These are phyloP conservation scores for Phylloscopus trochilus DNA, from an alignment of 2,113 vertebrate genomes.

Conservation along the genomic window DNA sequence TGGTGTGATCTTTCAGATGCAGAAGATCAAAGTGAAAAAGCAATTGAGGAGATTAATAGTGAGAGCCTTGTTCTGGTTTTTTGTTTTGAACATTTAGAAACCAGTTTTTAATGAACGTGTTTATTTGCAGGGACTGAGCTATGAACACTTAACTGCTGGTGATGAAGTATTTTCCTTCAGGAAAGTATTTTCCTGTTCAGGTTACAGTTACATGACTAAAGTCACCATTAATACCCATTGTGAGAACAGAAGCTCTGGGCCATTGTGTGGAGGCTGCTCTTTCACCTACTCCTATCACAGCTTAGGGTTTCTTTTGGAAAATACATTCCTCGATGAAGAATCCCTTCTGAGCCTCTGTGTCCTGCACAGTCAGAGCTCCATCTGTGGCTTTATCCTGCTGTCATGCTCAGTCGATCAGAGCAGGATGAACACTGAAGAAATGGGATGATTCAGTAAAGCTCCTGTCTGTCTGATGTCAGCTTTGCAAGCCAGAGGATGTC, in stretches of 20 bases:
- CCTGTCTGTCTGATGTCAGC: neutral
- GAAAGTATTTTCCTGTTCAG: neutral
- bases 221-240: neutral
- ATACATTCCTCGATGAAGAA: neutral
- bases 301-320: neutral
- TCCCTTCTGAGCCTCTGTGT: neutral
- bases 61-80: neutral
- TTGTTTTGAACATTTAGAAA: neutral
- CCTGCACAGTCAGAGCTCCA: neutral
- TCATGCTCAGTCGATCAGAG: accelerated
- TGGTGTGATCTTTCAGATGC: neutral
- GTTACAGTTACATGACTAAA: neutral
- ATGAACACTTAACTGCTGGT: neutral
- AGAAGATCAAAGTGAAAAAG: neutral
- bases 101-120: neutral
- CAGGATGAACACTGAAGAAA: neutral
- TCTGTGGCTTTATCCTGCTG: neutral
- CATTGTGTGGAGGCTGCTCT: neutral
- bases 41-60: neutral
- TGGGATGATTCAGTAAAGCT: neutral
- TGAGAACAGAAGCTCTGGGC: neutral
- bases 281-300: neutral
- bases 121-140: neutral
- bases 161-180: neutral
- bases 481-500: neutral